Evolutionary conservation across 2,888 invertebrate genomes (phyloP), one percentile per base, ranked within the genome.

Genomic region (Lysandra bellargus): DNA sequence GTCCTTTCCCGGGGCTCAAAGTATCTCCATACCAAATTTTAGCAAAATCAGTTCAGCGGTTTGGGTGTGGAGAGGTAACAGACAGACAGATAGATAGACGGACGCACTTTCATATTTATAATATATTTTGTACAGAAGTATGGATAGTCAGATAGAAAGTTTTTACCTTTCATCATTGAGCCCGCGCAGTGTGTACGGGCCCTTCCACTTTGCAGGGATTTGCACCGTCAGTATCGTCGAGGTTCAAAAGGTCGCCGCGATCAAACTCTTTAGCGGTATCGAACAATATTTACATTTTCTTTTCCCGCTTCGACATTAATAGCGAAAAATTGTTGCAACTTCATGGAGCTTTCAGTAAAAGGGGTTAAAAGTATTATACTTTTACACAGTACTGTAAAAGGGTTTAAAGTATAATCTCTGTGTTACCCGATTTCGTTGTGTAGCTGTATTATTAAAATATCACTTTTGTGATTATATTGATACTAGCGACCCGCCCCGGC

Each of bases 201-300:
- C 61, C 23, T 23, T 61, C 17, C 7, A 17, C n/a, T 78, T 33
- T 6, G 37, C 33, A 73, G n/a, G 30, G 78, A 72, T 78, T 49
- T 78, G 37, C 78, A 23, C 4, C 64, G 23, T 64, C 64, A 64
- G 64, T 64, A 30, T 9, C 2, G 23, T 4, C 64, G 64, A 64
- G 33, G 17, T 74, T 79, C 37, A 74, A 79, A 79, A 74, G 79
- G 79, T 57, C 14, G 44, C 73, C 61, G 14, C 61, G 64, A 60
- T 74, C 53, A 74, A 40, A 60, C 33, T 61, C 60, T 79, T 79
- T 74, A 61, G 74, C 40, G 23, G 30, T 17, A 74, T 40, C 30
- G 57, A 60, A 49, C 57, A 79, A 74, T 74, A 60, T 60, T 74
- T 74, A 57, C 6, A 17, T 79, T 78, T 79, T 60, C 57, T 44